phyloP scores from a whole-genome alignment of 2,797 vertebrate species.

The Sebastes itinus region DNA sequence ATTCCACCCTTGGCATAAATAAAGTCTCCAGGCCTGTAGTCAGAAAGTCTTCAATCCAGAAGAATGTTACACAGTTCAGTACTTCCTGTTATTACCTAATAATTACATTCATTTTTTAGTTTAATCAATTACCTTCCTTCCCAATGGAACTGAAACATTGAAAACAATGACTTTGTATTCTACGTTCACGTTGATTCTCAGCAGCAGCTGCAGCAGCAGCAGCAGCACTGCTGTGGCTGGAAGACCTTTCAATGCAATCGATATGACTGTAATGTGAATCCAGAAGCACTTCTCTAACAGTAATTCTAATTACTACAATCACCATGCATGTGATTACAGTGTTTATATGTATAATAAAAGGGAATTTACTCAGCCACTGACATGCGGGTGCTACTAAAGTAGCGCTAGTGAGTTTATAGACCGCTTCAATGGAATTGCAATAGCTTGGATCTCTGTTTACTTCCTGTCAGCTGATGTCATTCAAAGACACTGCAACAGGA shows the following conservation, averaged over 20 bases:
- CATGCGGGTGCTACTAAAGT: not conserved
- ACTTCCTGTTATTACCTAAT: not conserved
- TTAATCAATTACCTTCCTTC: constrained; percentile 55
- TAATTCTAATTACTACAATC: constrained; percentile 18
- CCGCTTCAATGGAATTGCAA: too few relatives aligned
- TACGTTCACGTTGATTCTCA: constrained; percentile 29
- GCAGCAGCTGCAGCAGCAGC: not conserved
- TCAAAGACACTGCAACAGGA: too few relatives aligned
- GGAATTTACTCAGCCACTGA: not conserved
- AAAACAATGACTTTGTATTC: constrained; percentile 54
- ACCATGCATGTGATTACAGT: not conserved
- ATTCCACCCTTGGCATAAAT: not conserved
- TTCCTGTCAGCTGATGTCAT: too few relatives aligned
- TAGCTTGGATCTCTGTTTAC: not conserved
- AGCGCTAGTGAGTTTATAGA: not conserved
- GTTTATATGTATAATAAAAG: constrained; percentile 1
- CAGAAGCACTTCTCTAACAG: constrained; percentile 6
- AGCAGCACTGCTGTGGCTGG: not conserved
- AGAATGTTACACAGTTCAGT: constrained; percentile 1
- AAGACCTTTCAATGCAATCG: constrained; percentile 22
- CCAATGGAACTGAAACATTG: constrained; percentile 55
- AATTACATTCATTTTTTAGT: constrained; percentile 56
- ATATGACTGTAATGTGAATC: constrained; percentile 47
- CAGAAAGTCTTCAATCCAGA: not conserved
- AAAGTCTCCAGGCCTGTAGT: not conserved